A percentile compares a stretch with the other conserved stretches of the same genome.
Evolutionary conservation across 2,113 vertebrate genomes (phyloP).

Genomic region (Typhlomys cinereus): DNA sequence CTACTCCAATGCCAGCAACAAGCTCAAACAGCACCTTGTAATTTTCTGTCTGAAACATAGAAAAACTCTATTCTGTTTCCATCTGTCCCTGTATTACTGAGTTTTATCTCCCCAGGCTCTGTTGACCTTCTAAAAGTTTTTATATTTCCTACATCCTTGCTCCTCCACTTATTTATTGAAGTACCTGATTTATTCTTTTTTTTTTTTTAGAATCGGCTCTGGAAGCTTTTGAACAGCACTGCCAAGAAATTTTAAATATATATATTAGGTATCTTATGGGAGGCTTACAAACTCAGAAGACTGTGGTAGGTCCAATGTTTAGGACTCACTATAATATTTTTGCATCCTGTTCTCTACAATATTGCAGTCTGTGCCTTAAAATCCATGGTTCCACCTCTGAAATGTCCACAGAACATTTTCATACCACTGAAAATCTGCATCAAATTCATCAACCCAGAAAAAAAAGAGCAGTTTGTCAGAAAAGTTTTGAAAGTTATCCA

Average conservation of each 20-base stretch:
- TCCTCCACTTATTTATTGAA: constrained; percentile 79
- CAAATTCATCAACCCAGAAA: constrained; percentile 43
- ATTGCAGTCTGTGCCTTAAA: constrained; percentile 52
- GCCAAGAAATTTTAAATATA: constrained; percentile 58
- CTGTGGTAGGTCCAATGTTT: constrained; percentile 43
- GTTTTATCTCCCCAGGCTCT: constrained; percentile 72
- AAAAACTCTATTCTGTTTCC: constrained; percentile 51
- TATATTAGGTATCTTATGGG: constrained; percentile 40
- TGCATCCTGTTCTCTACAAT: constrained; percentile 18
- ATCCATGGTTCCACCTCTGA: constrained; percentile 1
- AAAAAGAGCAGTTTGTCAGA: constrained; percentile 55
- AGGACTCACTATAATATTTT: constrained; percentile 34
- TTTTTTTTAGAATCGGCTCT: constrained; percentile 61
- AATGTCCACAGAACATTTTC: not conserved
- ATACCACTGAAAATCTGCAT: constrained; percentile 35
- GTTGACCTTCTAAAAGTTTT: constrained; percentile 73
- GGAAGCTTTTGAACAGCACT: constrained; percentile 62
- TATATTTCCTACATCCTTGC: constrained; percentile 67
- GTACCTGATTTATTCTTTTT: constrained; percentile 22
- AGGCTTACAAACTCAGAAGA: constrained; percentile 65
- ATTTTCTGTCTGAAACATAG: constrained; percentile 61
- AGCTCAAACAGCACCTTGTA: constrained; percentile 46
- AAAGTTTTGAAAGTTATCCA: not conserved
- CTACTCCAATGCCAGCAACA: constrained; percentile 22
- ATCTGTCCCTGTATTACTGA: constrained; percentile 54